A percentile compares a stretch with the other conserved stretches of the same genome.
These are phyloP conservation scores for Progne subis DNA, from an alignment of 2,113 vertebrate genomes.

Conservation along the genomic window DNA sequence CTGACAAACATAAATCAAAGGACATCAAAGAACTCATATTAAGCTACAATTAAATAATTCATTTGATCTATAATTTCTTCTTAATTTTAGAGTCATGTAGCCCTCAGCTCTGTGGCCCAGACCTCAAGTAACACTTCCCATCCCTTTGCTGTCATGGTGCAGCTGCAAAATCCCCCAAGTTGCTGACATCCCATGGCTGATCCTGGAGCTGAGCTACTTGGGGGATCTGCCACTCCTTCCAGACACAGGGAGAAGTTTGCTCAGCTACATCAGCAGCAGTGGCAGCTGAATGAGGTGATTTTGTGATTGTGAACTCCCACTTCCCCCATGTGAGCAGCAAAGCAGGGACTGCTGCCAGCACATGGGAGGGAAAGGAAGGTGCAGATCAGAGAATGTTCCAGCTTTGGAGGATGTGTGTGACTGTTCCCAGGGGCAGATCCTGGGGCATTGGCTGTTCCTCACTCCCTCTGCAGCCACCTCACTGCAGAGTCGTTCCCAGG, in stretches of 20 bases:
- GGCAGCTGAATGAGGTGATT: neutral
- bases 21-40: neutral
- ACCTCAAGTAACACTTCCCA: neutral
- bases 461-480: neutral
- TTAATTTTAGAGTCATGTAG: neutral
- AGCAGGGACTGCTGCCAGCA: neutral
- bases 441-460: neutral
- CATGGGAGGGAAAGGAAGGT: neutral
- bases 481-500: neutral
- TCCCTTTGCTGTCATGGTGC: neutral
- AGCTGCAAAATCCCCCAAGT: rapidly evolving
- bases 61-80: neutral
- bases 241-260: neutral
- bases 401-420: neutral
- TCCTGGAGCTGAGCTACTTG: neutral
- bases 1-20: neutral
- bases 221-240: neutral
- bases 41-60: neutral
- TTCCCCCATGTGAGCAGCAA: neutral
- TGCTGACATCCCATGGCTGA: neutral
- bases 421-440: neutral
- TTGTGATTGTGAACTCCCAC: neutral
- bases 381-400: neutral
- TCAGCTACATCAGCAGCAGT: neutral
- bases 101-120: neutral